phyloP scores from a whole-genome alignment of 2,797 vertebrate genomes.

The Linurgus olivaceus region DNA sequence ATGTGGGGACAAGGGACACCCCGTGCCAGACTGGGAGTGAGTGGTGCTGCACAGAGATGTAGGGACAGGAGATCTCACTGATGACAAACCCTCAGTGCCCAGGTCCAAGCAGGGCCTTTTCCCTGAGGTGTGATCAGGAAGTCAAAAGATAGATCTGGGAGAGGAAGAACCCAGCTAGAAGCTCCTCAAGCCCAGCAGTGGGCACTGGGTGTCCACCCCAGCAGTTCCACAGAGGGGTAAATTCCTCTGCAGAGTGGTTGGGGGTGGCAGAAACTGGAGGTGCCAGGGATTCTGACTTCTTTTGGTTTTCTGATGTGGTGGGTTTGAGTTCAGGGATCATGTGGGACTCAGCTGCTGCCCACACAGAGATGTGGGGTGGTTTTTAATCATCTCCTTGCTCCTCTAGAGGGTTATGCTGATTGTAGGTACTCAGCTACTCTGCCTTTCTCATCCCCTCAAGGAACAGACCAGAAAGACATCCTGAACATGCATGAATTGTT shows the following conservation, averaged over 20 bases:
- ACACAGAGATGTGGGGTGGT: fast-evolving
- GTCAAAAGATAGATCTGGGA: background rate
- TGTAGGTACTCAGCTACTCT: background rate
- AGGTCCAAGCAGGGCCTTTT: background rate
- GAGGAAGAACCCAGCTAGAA: background rate
- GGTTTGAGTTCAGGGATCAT: background rate
- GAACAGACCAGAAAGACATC: background rate
- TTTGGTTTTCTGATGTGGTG: background rate
- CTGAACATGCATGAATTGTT: background rate
- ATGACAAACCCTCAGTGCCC: background rate
- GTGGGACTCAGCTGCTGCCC: background rate
- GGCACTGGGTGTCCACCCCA: background rate
- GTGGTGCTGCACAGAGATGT: background rate
- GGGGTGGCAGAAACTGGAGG: background rate
- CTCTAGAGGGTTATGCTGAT: background rate
- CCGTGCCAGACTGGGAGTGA: fast-evolving
- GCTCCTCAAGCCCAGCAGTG: background rate
- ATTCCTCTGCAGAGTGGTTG: background rate
- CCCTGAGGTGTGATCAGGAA: background rate
- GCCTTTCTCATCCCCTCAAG: background rate
- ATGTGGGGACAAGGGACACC: background rate
- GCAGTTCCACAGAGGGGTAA: background rate
- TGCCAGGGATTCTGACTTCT: background rate
- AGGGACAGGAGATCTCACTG: background rate
- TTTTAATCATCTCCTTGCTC: background rate